Evolutionary conservation across 2,797 vertebrate genomes (phyloP).

Genomic region (Mycteria americana): DNA sequence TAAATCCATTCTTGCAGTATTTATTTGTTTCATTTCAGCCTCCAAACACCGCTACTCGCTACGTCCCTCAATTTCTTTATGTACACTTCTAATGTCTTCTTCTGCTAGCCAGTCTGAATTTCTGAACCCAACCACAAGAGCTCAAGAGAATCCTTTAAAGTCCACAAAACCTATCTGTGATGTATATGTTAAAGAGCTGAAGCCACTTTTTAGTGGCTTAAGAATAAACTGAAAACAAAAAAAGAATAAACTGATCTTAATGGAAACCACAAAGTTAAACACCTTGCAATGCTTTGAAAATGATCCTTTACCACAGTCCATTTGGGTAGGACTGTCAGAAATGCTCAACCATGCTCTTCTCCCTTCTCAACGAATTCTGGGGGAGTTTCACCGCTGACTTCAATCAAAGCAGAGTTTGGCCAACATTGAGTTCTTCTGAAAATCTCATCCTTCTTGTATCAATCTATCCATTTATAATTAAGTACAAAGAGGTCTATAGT

Average conservation of each 20-base stretch:
- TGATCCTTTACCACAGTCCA: not conserved
- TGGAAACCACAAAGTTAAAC: not conserved
- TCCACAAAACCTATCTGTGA: not conserved
- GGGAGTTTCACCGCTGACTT: not conserved
- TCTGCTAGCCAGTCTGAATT: not conserved
- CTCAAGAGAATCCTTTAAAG: not conserved
- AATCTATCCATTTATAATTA: slow-evolving; percentile 11
- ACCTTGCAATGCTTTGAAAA: not conserved
- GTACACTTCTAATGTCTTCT: not conserved
- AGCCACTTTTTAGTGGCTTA: not conserved
- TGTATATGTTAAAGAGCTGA: not conserved
- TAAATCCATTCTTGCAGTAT: not conserved
- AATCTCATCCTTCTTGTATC: not conserved
- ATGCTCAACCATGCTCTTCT: not conserved
- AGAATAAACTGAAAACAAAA: not conserved
- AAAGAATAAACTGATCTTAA: not conserved
- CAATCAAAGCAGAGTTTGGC: not conserved
- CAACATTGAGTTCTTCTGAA: not conserved
- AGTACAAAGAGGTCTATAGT: not conserved
- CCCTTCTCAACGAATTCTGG: not conserved
- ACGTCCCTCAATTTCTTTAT: not conserved
- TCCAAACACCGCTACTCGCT: not conserved
- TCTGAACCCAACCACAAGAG: not conserved
- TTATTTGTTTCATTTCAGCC: not conserved
- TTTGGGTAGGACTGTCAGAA: not conserved